Conservation (phyloP, 2,888 invertebrate genomes). For the Hydriomena furcata region DNA sequence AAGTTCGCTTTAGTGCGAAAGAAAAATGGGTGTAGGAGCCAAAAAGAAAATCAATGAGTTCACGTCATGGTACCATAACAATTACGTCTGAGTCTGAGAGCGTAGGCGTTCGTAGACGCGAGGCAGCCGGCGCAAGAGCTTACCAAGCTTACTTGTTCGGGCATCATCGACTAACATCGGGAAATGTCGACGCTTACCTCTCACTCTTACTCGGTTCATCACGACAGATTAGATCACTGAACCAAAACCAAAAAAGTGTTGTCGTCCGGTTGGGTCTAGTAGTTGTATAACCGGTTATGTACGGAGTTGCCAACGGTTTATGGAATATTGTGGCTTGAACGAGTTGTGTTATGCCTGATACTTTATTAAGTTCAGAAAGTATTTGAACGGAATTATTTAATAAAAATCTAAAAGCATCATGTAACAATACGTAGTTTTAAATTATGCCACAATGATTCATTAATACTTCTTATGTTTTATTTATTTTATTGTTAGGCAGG, state of each 20-base stretch:
- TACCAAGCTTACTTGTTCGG: constrained; percentile 32
- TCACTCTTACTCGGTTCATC: constrained; percentile 54
- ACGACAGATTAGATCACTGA: constrained; percentile 72
- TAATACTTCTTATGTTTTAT: too few species aligned
- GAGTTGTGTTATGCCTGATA: too few species aligned
- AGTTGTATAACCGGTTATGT: constrained; percentile 54
- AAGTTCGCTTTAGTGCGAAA: too few species aligned
- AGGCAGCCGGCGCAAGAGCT: constrained; percentile 60
- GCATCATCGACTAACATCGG: constrained; percentile 50
- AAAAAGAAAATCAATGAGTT: constrained; percentile 70
- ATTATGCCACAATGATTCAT: too few species aligned
- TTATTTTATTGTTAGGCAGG: too few species aligned
- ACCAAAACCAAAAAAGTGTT: constrained; percentile 69
- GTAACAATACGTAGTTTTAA: too few species aligned
- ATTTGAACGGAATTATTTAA: too few species aligned
- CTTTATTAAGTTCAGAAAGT: too few species aligned
- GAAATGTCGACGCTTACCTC: constrained; percentile 51
- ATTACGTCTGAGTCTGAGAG: constrained; percentile 49
- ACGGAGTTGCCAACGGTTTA: constrained; percentile 17
- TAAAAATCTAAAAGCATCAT: too few species aligned
- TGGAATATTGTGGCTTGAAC: background rate
- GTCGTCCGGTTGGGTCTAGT: constrained; percentile 60
- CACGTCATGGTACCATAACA: constrained; percentile 58
- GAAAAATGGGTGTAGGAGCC: constrained; percentile 39
- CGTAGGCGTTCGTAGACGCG: constrained; percentile 44